phyloP scores from a whole-genome alignment of 2,888 invertebrate genomes.

The Lordiphosa andalusiaca region DNA sequence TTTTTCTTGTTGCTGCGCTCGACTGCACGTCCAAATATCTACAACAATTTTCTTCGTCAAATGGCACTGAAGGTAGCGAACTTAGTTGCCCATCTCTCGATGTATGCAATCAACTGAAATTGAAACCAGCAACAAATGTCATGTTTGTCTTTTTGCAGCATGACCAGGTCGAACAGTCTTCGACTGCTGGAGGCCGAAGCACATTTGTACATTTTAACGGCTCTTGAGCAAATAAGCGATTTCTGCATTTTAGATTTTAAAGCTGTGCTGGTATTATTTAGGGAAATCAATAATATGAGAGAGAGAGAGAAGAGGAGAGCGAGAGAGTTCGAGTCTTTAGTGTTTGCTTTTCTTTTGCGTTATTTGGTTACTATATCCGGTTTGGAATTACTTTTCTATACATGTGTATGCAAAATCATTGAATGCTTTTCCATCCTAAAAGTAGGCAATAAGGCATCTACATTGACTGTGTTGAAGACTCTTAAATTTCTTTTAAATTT shows the following conservation, averaged over 20 bases:
- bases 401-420: too few relatives aligned
- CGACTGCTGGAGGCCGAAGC: constrained; percentile 4
- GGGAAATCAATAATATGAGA: constrained; percentile 53
- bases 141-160: constrained; percentile 61
- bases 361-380: too few relatives aligned
- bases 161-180: constrained; percentile 37
- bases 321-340: too few relatives aligned
- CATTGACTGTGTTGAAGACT: too few relatives aligned
- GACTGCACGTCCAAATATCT: constrained; percentile 69
- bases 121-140: constrained; percentile 71
- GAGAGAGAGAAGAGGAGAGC: not conserved
- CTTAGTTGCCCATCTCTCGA: constrained; percentile 2
- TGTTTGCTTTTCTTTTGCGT: too few relatives aligned
- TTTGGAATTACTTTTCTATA: too few relatives aligned
- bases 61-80: constrained; percentile 39
- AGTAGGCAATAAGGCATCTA: too few relatives aligned
- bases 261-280: constrained; percentile 35
- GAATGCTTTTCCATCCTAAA: too few relatives aligned
- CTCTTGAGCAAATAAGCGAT: constrained; percentile 69
- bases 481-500: too few relatives aligned
- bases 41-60: constrained; percentile 62
- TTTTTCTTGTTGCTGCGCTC: constrained; percentile 53
- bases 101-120: constrained; percentile 69
- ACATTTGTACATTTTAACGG: constrained; percentile 65
- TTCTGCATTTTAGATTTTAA: constrained; percentile 71